Base-by-base conservation (phyloP, 2,113 vertebrate genomes). In the Lagenorhynchus albirostris region DNA sequence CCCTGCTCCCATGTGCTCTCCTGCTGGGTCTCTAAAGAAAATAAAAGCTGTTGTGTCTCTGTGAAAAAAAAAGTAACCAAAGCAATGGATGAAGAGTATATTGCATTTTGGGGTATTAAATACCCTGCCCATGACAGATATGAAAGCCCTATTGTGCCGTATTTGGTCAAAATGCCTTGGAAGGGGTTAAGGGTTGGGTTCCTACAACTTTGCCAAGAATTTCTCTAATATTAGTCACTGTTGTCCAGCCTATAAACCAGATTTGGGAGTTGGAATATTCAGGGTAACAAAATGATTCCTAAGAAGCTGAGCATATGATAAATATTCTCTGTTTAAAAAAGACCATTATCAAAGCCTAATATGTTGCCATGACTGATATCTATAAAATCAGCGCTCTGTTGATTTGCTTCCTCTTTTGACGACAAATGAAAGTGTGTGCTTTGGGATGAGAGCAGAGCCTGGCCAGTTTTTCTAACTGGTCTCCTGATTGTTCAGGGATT, bases 401-500 rank as follows among this genome's bases (percentile, higher is more conserved):
- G n/a, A 95, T 95, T 80, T 97, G 9, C 1, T 95, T 98, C 98
- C 94, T 85, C 92, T 97, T 4, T 6, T 89, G 63, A 95, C 33
- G 89, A 73, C 63, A 98, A 98, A 98, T 67, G 77, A 79, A 96
- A 97, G 50, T 15, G 36, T 31, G 65, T 91, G 82, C 47, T 95
- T 91, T 1, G 23, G 83, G 88, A 98, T 97, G 62, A 98, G 88
- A 96, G 76, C 55, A 91, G 87, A 86, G 94, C 92, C 67, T 81
- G 55, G 91, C 65, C 79, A 95, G 74, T 87, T 92, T 96, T 98
- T 98, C 95, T 97, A 97, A 96, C 84, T 95, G 74, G 95, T 95
- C 77, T 98, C 95, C 92, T 96, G 96, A 98, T 87, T 98, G 97
- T 95, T 96, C 89, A 70, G 89, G 97, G 96, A 97, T 94, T 99